phyloP scores from a whole-genome alignment of 2,797 vertebrate species.

The Rhinella marina region DNA sequence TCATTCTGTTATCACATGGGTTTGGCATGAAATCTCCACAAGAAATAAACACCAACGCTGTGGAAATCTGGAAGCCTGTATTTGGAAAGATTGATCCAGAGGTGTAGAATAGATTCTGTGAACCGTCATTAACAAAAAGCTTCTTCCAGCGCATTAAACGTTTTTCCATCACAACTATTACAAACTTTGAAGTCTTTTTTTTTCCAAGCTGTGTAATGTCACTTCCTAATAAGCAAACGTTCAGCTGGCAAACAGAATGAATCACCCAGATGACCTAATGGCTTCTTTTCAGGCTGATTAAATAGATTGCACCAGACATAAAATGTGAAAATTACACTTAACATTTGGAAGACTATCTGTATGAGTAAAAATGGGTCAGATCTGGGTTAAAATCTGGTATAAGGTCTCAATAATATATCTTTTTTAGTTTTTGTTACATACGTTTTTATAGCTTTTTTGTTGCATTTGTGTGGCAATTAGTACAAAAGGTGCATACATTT shows the following conservation, averaged over 20 bases:
- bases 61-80: conserved; percentile 33
- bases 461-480: no score
- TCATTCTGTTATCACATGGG: background rate
- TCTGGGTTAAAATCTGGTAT: background rate
- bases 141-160: conserved; percentile 7
- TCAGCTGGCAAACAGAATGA: conserved; percentile 14
- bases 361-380: background rate
- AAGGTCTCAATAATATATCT: background rate
- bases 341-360: conserved; percentile 5
- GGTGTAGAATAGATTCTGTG: conserved; percentile 12
- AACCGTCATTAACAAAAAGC: conserved; percentile 26
- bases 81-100: conserved; percentile 32
- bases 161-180: conserved; percentile 11
- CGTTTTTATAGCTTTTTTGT: no score
- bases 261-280: conserved; percentile 10
- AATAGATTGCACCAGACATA: background rate
- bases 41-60: background rate
- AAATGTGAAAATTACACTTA: background rate
- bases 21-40: background rate
- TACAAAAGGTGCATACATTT: no score
- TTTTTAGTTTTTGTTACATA: background rate
- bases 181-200: background rate
- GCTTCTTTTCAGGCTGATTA: conserved; percentile 3
- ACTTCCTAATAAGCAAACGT: background rate
- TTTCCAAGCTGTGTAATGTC: background rate